Evolutionary conservation across 2,888 invertebrate species (phyloP).

Genomic region (Spodoptera littoralis): DNA sequence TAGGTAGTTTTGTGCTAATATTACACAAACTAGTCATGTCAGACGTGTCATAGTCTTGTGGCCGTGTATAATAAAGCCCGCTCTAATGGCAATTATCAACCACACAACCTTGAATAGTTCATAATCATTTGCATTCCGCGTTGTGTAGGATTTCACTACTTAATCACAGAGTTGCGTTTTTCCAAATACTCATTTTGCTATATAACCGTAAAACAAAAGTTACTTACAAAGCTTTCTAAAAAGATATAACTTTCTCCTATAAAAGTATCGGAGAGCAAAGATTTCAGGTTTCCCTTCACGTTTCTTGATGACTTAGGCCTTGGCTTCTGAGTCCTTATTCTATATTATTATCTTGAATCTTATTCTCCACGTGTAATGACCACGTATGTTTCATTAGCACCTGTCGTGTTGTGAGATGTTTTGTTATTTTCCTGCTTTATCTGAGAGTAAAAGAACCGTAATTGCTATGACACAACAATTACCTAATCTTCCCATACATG

Average conservation of each 20-base stretch:
- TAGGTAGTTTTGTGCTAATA: conserved; percentile 11
- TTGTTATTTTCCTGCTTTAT: conserved; percentile 6
- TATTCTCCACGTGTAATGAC: conserved; percentile 4
- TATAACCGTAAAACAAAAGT: conserved; percentile 22
- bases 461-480: too few relatives aligned
- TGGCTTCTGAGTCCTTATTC: conserved; percentile 12
- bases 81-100: conserved; percentile 72
- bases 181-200: conserved; percentile 11
- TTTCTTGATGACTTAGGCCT: conserved; percentile 19
- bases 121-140: conserved; percentile 80
- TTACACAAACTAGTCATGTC: conserved; percentile 33
- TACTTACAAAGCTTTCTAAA: conserved; percentile 35
- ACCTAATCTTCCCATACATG: too few relatives aligned
- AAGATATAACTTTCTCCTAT: conserved; percentile 44
- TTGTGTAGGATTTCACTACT: conserved; percentile 46
- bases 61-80: conserved; percentile 61
- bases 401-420: conserved; percentile 8
- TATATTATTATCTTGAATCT: conserved; percentile 6
- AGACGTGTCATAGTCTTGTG: conserved; percentile 37
- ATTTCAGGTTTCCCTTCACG: conserved; percentile 31
- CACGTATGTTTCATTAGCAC: conserved; percentile 17
- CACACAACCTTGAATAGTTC: conserved; percentile 73
- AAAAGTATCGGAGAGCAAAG: conserved; percentile 44
- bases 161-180: conserved; percentile 41
- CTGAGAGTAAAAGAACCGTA: conserved; percentile 2